Evolutionary conservation across 2,888 invertebrate genomes (phyloP), one percentile per base, ranked within the genome.

Genomic region (Acronicta leporina): DNA sequence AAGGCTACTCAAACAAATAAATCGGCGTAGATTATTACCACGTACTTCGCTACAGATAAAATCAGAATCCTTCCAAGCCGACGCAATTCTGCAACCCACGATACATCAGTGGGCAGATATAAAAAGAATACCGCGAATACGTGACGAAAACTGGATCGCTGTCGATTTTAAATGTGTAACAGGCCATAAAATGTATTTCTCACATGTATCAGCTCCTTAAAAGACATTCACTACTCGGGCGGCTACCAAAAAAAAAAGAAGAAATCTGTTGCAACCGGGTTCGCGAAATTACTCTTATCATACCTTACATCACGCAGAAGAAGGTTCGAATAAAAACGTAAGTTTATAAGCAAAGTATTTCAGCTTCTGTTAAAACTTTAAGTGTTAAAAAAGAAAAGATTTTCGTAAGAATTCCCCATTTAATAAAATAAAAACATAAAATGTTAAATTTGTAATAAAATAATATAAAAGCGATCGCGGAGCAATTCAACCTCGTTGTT

Each of bases 221-320:
- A 83, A 82, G 80, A 79, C 78, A 72, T 79, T 75, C 75, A 67
- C 69, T 63, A 78, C 72, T 65, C 66, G 53, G 68, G 66, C 73
- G 72, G 83, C 85, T 86, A 84, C 87, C 77, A 86, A 84, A 83
- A 84, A 76, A 61, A 71, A 54, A 43, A 52, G 47, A 77, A 55
- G 47, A 77, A 77, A 76, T 55, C 79, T 77, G 77, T 73, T 63
- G 80, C 79, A 77, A 78, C 78, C 79, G 76, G 75, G 73, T 85
- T 82, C 82, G 75, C 75, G 40, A 86, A 84, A 85, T 84, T 79
- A 77, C 70, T 74, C 84, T 91, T 89, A 90, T 90, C 87, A 66
- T 62, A 56, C 80, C 78, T 84, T 81, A 81, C 79, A 84, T 88
- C 86, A 81, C 68, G 62, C 65, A 66, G 66, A 53, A 67, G 73